Evolutionary conservation across 2,888 invertebrate species (phyloP).

Genomic region (Pollenia angustigena): DNA sequence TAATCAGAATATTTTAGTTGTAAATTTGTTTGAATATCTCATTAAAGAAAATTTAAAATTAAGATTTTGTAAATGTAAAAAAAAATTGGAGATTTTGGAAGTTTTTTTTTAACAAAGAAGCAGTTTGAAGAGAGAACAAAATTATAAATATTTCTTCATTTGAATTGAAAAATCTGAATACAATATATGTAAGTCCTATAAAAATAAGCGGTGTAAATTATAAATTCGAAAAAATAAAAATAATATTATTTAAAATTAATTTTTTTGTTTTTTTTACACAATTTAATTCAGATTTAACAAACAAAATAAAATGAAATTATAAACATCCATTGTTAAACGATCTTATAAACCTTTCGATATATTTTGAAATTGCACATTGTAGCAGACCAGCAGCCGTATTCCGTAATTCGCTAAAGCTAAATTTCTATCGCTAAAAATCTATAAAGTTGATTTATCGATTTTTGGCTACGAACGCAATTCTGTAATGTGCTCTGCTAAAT

Average conservation of each 20-base stretch:
- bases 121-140: neutral
- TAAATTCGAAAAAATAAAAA: conserved; percentile 2
- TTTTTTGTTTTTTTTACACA: neutral
- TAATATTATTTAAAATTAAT: neutral
- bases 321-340: too few species aligned
- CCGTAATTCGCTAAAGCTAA: too few species aligned
- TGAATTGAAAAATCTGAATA: neutral
- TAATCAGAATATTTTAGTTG: conserved; percentile 4
- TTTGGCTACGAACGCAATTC: too few species aligned
- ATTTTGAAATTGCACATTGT: too few species aligned
- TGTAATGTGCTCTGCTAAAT: too few species aligned
- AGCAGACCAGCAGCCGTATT: too few species aligned
- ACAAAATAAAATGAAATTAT: too few species aligned
- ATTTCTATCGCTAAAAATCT: too few species aligned
- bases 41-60: conserved; percentile 34
- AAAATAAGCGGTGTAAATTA: conserved; percentile 12
- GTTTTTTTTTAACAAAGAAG: neutral
- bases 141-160: neutral
- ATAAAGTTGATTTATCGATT: too few species aligned
- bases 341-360: too few species aligned
- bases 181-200: neutral
- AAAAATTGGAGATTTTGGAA: neutral
- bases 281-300: too few species aligned
- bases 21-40: conserved; percentile 3
- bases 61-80: conserved; percentile 50